These are phyloP conservation scores for Ctenicera cuprea DNA, from an alignment of 2,888 invertebrate species.

Conservation along the genomic window DNA sequence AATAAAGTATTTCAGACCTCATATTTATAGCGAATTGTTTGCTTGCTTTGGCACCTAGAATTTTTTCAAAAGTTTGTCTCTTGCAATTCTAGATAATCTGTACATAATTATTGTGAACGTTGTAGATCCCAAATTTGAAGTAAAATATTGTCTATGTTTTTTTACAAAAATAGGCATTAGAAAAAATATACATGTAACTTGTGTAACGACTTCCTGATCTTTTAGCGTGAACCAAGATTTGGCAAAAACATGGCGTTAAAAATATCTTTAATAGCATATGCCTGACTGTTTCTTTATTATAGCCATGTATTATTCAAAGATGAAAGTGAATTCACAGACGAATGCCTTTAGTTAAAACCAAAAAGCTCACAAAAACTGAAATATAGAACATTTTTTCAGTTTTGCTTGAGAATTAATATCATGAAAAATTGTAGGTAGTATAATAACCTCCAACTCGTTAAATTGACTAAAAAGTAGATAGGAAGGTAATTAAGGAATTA, in stretches of 20 bases:
- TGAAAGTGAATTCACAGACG: conserved; percentile 15
- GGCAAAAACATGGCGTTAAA: conserved; percentile 39
- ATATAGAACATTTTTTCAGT: neutral
- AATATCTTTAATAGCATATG: conserved; percentile 24
- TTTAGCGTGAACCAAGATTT: conserved; percentile 27
- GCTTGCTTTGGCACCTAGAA: too few species aligned
- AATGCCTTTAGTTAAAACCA: neutral
- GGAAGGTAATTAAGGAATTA: too few species aligned
- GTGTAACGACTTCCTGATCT: conserved; percentile 42
- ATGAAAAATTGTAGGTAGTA: too few species aligned
- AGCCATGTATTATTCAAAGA: conserved; percentile 19
- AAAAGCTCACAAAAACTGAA: neutral
- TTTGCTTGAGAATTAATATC: too few species aligned
- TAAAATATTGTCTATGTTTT: neutral
- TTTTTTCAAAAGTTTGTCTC: too few species aligned
- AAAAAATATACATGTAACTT: conserved; percentile 27
- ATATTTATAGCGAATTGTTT: too few species aligned
- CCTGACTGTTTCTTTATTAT: conserved; percentile 20
- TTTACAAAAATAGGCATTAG: neutral
- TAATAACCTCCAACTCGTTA: too few species aligned
- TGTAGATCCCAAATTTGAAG: too few species aligned
- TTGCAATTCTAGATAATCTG: too few species aligned
- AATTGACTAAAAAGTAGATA: too few species aligned
- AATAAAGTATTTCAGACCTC: too few species aligned
- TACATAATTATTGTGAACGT: too few species aligned